Conservation (phyloP, 1,140 invertebrate genomes). For the Ceratina calcarata region DNA sequence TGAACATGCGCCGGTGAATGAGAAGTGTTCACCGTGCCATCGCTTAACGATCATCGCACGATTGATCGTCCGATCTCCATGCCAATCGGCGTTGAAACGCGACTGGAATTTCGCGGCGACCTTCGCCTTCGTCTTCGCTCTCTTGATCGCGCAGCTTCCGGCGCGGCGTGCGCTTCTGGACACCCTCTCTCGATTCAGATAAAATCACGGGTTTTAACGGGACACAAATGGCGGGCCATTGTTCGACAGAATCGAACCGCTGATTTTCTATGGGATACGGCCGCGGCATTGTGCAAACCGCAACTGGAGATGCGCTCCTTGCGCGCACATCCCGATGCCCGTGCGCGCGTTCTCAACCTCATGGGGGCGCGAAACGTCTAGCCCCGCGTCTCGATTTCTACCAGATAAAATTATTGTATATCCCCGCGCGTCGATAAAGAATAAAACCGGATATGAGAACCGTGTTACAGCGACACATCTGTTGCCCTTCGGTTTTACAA, state of each 20-base stretch:
- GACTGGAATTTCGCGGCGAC: slow-evolving; percentile 44
- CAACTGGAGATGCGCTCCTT: slow-evolving; percentile 53
- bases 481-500: slow-evolving; percentile 18
- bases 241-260: slow-evolving; percentile 66
- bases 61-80: too few relatives aligned
- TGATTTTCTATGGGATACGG: slow-evolving; percentile 71
- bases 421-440: slow-evolving; percentile 17
- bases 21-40: background rate
- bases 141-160: slow-evolving; percentile 32
- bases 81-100: slow-evolving; percentile 31
- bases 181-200: slow-evolving; percentile 57
- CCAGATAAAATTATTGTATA: slow-evolving; percentile 60
- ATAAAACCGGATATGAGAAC: slow-evolving; percentile 13
- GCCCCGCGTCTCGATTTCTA: slow-evolving; percentile 55
- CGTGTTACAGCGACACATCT: slow-evolving; percentile 30
- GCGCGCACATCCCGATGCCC: slow-evolving; percentile 30
- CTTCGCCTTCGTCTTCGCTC: slow-evolving; percentile 27
- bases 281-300: slow-evolving; percentile 62
- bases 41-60: too few relatives aligned
- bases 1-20: slow-evolving; percentile 27
- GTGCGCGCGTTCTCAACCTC: slow-evolving; percentile 48
- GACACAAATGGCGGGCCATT: slow-evolving; percentile 60
- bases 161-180: slow-evolving; percentile 12
- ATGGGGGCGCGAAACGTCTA: slow-evolving; percentile 46
- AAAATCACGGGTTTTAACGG: slow-evolving; percentile 64